Base-by-base conservation (phyloP, 2,113 vertebrate species). In the Aphelocoma coerulescens region DNA sequence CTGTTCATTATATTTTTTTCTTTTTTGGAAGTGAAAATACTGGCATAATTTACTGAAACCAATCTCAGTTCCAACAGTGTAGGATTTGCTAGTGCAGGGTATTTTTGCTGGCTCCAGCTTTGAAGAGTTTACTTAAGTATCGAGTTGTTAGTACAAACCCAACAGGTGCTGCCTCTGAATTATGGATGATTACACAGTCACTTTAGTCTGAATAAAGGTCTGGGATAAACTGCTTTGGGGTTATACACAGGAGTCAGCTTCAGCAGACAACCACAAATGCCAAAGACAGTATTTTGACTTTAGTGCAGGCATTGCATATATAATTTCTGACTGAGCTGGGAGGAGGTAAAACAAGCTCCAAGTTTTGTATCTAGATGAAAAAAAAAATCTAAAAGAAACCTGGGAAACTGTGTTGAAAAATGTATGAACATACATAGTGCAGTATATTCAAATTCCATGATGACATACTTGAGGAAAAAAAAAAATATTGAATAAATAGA, bases 161-260 rank as follows among this genome's bases (percentile, higher is more conserved):
- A 96, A 77, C 85, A 91, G 93, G 89, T 91, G 67, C 72, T 88
- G 51, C 66, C 63, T 91, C 33, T 96, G 71, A 93, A 90, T 93
- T 89, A 89, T 81, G 86, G 43, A 68, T 95, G 86, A 77, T 86
- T 78, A 84, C 51, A 79, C 32, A 43, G 67, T 88, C 28, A 16
- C 57, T 93, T 82, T 11, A 58, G 30, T 63, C 88, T 63, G 78
- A 85, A 58, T 88, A 88, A 82, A 91, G 71, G 81, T 88, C 71
- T 89, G 19, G 54, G 59, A 71, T 88, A 67, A 93, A 91, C 81
- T 48, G 17, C 13, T 26, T 63, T 68, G 59, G 43, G 71, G 71
- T 85, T 92, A 17, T 73, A 83, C 61, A 52, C 39, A 32, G 41
- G 69, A 39, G 35, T 85, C 67, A 81, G 35, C 57, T 89, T 72